A percentile compares a stretch with the other conserved stretches of the same genome.
These are phyloP conservation scores for Phasia obesa DNA, from an alignment of 2,888 invertebrate species.

Conservation along the genomic window DNA sequence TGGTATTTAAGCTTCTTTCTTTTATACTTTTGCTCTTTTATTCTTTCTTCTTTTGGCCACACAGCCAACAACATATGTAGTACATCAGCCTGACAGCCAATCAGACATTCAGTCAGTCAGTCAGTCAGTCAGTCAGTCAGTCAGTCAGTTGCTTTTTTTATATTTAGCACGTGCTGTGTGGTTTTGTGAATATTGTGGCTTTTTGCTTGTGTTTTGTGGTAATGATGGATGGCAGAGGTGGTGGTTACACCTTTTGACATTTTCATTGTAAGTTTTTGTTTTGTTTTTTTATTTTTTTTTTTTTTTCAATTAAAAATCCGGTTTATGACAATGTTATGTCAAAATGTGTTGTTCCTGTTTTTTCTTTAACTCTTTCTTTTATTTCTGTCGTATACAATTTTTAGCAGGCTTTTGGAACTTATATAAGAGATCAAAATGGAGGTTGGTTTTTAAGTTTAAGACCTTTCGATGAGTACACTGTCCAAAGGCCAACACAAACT, in stretches of 20 bases:
- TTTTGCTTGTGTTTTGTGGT: constrained; percentile 52
- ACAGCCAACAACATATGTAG: constrained; percentile 13
- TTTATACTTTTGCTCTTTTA: constrained; percentile 1
- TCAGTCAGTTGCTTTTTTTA: constrained; percentile 12
- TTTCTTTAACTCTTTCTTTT: neutral
- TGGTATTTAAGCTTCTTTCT: constrained; percentile 19
- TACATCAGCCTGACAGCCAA: neutral
- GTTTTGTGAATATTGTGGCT: constrained; percentile 63
- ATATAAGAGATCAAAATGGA: neutral
- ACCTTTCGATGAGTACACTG: no score
- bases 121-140: neutral
- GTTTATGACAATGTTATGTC: constrained; percentile 45
- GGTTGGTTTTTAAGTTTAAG: no score
- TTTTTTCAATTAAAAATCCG: constrained; percentile 45
- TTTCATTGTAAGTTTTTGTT: constrained; percentile 44
- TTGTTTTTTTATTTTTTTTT: constrained; percentile 16
- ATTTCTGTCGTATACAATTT: neutral
- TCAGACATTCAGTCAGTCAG: constrained; percentile 5
- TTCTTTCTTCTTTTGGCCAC: constrained; percentile 20
- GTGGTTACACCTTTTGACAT: constrained; percentile 66
- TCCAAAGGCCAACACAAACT: no score
- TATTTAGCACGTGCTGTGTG: constrained; percentile 64
- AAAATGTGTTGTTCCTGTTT: neutral
- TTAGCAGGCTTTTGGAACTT: neutral
- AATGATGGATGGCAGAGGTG: constrained; percentile 53